phyloP scores from a whole-genome alignment of 2,888 invertebrate species.

The Patella pellucida region DNA sequence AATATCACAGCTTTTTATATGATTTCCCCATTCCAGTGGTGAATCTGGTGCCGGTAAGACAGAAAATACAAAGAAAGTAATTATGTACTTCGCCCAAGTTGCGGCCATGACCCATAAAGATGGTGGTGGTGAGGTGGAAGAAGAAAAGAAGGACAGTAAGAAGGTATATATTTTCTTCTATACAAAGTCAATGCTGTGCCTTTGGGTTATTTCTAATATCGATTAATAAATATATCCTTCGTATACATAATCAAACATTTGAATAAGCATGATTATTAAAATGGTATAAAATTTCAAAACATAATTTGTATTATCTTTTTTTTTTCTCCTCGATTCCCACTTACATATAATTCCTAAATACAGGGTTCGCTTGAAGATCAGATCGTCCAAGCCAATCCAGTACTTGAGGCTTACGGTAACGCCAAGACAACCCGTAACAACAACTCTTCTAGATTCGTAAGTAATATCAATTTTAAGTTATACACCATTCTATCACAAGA shows the following conservation, averaged over 20 bases:
- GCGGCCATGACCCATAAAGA: slow-evolving; percentile 77
- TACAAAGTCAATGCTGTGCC: no score
- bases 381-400: slow-evolving; percentile 95
- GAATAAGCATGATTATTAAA: no score
- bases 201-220: no score
- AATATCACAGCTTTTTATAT: neutral
- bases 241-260: no score
- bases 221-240: no score
- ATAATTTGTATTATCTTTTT: no score
- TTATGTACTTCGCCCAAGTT: slow-evolving; percentile 88
- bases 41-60: slow-evolving; percentile 99
- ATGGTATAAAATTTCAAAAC: no score
- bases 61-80: slow-evolving; percentile 99
- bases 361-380: slow-evolving; percentile 95
- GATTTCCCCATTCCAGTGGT: slow-evolving; percentile 76
- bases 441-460: slow-evolving; percentile 99
- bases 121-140: slow-evolving; percentile 66
- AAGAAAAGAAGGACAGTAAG: slow-evolving; percentile 75
- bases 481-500: no score
- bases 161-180: slow-evolving; percentile 78
- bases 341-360: no score
- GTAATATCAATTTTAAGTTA: slow-evolving; percentile 72
- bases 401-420: slow-evolving; percentile 57
- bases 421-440: slow-evolving; percentile 83
- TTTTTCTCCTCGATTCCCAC: no score